Evolutionary conservation across 2,113 vertebrate species (phyloP).

Genomic region (Charadrius vociferus): DNA sequence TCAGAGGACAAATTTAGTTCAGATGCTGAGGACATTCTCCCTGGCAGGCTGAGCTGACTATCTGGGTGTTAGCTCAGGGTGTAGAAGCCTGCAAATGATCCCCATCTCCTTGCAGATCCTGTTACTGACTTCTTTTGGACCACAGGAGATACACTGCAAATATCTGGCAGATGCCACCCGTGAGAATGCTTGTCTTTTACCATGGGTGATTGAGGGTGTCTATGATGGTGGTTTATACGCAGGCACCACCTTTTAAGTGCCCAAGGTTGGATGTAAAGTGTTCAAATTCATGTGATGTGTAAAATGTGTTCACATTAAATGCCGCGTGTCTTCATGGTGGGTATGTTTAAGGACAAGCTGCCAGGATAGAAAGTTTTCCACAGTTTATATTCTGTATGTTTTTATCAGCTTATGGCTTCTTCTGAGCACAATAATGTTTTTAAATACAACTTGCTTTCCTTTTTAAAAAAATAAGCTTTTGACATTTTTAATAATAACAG

Average conservation of each 20-base stretch:
- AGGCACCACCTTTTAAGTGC: background rate
- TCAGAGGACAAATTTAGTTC: background rate
- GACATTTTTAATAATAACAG: background rate
- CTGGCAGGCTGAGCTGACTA: background rate
- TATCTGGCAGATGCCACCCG: background rate
- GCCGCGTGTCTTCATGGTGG: rapidly evolving
- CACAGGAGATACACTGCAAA: background rate
- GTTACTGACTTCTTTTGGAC: background rate
- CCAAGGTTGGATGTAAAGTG: background rate
- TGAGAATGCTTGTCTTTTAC: background rate
- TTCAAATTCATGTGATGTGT: background rate
- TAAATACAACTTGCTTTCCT: background rate
- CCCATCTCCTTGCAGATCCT: background rate
- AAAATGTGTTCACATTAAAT: background rate
- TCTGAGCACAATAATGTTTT: background rate
- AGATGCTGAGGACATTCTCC: background rate
- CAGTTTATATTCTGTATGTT: background rate
- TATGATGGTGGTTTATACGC: background rate
- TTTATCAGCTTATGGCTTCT: background rate
- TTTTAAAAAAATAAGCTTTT: background rate
- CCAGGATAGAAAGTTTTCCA: background rate
- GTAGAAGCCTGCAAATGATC: background rate
- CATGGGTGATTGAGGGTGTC: background rate
- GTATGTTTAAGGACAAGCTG: background rate
- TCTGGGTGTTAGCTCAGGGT: background rate